A percentile compares a stretch with the other conserved stretches of the same genome.
These are phyloP conservation scores for Tenthredo distinguenda DNA, from an alignment of 2,888 invertebrate species.

Conservation along the genomic window DNA sequence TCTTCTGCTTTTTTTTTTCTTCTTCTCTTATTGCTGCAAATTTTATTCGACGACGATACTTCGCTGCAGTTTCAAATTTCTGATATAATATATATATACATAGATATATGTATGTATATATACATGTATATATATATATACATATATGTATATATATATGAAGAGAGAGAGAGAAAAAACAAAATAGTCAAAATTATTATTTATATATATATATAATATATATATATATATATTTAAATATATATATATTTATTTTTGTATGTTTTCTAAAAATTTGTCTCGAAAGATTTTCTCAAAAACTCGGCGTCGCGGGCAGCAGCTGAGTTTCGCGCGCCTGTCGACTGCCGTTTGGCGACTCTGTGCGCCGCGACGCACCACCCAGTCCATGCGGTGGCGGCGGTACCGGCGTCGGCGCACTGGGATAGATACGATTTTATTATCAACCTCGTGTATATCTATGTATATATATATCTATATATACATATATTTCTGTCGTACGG, in stretches of 20 bases:
- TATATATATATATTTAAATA: background rate
- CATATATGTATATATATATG: background rate
- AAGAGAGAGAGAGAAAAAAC: background rate
- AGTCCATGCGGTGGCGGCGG: slow-evolving; percentile 71
- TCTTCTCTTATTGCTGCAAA: background rate
- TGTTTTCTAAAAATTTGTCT: background rate
- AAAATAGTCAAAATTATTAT: background rate
- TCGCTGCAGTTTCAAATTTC: background rate
- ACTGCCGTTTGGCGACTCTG: slow-evolving; percentile 77
- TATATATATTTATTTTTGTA: background rate
- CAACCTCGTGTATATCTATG: background rate
- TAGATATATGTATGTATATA: background rate
- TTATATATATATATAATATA: background rate
- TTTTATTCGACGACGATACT: background rate
- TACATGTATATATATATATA: background rate
- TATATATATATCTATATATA: background rate
- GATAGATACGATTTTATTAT: slow-evolving; percentile 5
- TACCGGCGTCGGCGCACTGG: slow-evolving; percentile 37
- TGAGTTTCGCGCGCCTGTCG: slow-evolving; percentile 76
- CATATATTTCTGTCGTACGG: background rate
- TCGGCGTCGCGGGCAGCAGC: slow-evolving; percentile 63
- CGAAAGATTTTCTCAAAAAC: background rate
- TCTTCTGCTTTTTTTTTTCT: background rate
- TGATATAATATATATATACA: background rate
- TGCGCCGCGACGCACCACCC: slow-evolving; percentile 75